Evolutionary conservation across 2,113 vertebrate genomes (phyloP).

Genomic region (Girardinichthys multiradiatus): DNA sequence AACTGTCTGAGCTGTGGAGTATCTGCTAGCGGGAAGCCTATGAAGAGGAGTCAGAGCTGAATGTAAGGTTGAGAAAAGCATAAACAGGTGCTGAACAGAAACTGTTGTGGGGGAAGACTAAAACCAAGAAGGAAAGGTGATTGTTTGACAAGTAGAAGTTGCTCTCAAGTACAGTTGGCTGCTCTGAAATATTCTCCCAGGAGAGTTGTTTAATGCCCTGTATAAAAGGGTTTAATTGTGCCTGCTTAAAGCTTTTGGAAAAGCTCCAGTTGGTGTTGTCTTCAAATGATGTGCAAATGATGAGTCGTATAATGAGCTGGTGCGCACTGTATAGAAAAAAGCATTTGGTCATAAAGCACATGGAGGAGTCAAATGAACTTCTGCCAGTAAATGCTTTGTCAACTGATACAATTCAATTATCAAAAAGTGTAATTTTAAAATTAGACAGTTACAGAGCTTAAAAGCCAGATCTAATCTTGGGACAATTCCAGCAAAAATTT

Average conservation of each 20-base stretch:
- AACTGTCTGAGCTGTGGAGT: conserved; percentile 19
- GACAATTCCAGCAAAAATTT: neutral
- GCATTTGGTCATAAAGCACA: conserved; percentile 52
- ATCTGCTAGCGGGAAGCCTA: conserved; percentile 47
- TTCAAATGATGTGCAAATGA: conserved; percentile 66
- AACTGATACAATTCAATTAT: neutral
- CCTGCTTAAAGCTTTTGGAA: conserved; percentile 37
- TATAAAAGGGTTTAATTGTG: conserved; percentile 46
- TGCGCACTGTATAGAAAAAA: conserved; percentile 41
- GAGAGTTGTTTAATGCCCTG: conserved; percentile 54
- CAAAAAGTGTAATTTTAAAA: neutral
- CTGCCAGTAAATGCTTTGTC: neutral
- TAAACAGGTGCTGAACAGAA: conserved; percentile 58
- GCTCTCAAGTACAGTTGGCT: conserved; percentile 22
- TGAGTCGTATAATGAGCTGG: conserved; percentile 63
- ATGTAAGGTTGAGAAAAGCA: conserved; percentile 41
- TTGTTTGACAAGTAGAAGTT: conserved; percentile 37
- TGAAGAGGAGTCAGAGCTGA: conserved; percentile 47
- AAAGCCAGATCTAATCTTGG: neutral
- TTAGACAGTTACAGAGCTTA: neutral
- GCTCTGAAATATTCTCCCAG: conserved; percentile 47
- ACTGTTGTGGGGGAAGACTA: conserved; percentile 15
- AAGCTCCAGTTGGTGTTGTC: conserved; percentile 47
- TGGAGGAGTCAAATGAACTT: conserved; percentile 10
- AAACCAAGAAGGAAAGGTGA: conserved; percentile 44